phyloP scores from a whole-genome alignment of 2,888 invertebrate species.

The Eupithecia subfuscata region DNA sequence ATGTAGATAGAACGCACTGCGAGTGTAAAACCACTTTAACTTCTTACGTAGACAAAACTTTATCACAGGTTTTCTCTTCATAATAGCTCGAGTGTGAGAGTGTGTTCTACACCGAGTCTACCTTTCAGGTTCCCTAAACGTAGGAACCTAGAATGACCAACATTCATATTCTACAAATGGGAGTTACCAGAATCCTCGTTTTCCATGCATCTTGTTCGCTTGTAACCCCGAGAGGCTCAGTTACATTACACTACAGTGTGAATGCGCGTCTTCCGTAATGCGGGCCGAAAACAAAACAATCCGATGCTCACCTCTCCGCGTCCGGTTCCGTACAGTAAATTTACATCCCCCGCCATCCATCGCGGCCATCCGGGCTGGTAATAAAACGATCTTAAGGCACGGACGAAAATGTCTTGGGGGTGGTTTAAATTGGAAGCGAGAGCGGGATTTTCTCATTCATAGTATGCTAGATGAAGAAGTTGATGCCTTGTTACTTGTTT shows the following conservation, averaged over 20 bases:
- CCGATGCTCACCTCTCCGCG: slow-evolving; percentile 80
- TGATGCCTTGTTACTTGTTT: too few species aligned
- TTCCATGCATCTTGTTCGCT: neutral
- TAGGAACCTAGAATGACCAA: neutral
- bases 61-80: neutral
- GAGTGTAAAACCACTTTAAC: too few species aligned
- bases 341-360: slow-evolving; percentile 83
- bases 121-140: neutral
- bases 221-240: neutral
- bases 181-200: neutral
- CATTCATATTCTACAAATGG: neutral
- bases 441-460: slow-evolving; percentile 37
- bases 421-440: slow-evolving; percentile 44
- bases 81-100: neutral
- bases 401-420: slow-evolving; percentile 76
- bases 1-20: too few species aligned
- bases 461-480: neutral
- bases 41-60: neutral
- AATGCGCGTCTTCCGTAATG: slow-evolving; percentile 62
- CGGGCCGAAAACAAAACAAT: slow-evolving; percentile 81
- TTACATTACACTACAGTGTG: slow-evolving; percentile 56
- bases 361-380: slow-evolving; percentile 82
- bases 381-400: slow-evolving; percentile 82
- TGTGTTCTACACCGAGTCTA: neutral
- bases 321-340: slow-evolving; percentile 82